phyloP scores from a whole-genome alignment of 2,888 invertebrate genomes.

The Eupithecia dodoneata region DNA sequence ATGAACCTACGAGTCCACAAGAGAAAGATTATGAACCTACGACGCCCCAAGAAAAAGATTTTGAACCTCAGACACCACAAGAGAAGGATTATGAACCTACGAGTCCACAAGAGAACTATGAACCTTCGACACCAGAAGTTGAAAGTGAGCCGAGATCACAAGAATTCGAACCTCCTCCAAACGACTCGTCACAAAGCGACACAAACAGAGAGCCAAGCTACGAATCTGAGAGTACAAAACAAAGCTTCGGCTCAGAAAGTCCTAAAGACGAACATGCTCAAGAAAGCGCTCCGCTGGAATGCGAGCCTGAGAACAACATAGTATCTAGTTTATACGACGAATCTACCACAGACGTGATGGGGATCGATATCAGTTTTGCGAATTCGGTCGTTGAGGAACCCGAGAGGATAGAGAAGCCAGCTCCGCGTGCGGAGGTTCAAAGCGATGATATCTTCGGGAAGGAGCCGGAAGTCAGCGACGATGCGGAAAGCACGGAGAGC shows the following conservation, averaged over 20 bases:
- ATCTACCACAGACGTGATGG: constrained; percentile 48
- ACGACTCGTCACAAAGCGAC: constrained; percentile 18
- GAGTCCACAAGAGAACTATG: neutral
- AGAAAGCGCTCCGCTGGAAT: constrained; percentile 18
- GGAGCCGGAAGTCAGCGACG: constrained; percentile 33
- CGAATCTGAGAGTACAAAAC: constrained; percentile 14
- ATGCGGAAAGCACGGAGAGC: constrained; percentile 54
- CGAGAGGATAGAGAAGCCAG: constrained; percentile 19
- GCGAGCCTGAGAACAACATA: constrained; percentile 19
- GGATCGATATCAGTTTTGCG: constrained; percentile 69
- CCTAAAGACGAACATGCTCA: constrained; percentile 5
- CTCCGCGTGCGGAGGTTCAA: constrained; percentile 34
- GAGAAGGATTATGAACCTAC: neutral
- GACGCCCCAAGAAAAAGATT: neutral
- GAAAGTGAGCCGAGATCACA: constrained; percentile 4
- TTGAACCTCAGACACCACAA: neutral
- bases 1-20: neutral
- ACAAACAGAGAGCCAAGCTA: constrained; percentile 16
- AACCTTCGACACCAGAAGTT: neutral
- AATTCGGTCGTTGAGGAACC: constrained; percentile 21
- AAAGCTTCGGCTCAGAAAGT: constrained; percentile 13
- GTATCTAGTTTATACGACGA: constrained; percentile 60
- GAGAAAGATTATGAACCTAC: constrained; percentile 8
- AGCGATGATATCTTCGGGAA: constrained; percentile 60
- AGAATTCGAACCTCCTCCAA: constrained; percentile 15